Base-by-base conservation (phyloP, 2,797 vertebrate genomes). In the Tarsius wallacei region DNA sequence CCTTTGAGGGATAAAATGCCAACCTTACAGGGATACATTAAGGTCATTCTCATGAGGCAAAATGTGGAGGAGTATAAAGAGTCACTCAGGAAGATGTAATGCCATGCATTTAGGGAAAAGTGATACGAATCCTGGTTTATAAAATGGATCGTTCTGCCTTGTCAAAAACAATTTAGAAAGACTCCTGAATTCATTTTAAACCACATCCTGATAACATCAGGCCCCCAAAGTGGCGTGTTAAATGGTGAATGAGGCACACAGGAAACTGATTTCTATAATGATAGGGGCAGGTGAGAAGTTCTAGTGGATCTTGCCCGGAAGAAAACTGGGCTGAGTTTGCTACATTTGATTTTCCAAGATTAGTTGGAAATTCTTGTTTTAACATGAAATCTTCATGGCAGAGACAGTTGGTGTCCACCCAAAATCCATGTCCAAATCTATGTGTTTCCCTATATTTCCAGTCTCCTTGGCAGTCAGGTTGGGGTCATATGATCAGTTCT, bases 311-410 rank as follows among this genome's bases (percentile, higher is more conserved):
- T 28, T 61, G 22, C 31, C 26, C 61, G 22, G 11, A 26, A 42
- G 26, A 87, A 80, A 85, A 10, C 16, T 64, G 19, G 28, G 9
- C 49, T 95, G 47, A 70, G 16, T 94, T 89, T 78, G 57, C 47
- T 71, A 49, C 31, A 55, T 53, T 68, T 89, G 42, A 68, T 66
- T 96, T 90, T 89, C 74, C 1, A 85, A 71, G 42, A 74, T 51
- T 70, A 86, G 31, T 14, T 55, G 31, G 24, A 80, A 91, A 68
- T 84, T 61, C 78, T 86, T 61, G 24, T 81, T 88, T 94, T 85
- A 71, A 71, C 28, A 7, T 86, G 51, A 91, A 68, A 53, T 91
- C 42, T 86, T 55, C 31, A 51, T 2, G 7, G 26, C 17, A 74
- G n/a, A 76, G 19, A 59, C 1, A 47, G 7, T 12, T 22, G 21